These are phyloP conservation scores for Aleadryas rufinucha DNA, from an alignment of 2,113 vertebrate species.

Conservation along the genomic window DNA sequence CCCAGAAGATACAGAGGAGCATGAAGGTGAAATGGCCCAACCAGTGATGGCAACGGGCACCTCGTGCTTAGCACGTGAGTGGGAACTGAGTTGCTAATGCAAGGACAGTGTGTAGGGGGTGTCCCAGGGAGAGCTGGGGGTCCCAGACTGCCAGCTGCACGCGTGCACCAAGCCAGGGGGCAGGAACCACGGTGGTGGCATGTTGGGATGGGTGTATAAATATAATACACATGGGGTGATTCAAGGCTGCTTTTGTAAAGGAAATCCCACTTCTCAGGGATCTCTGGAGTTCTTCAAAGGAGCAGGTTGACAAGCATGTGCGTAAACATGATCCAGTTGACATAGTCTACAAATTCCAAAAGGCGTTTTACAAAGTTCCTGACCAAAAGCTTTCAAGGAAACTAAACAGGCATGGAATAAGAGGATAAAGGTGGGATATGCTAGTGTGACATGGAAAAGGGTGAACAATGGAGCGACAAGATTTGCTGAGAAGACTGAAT, in stretches of 20 bases:
- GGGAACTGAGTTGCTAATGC: neutral
- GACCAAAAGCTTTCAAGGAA: slow-evolving; percentile 14
- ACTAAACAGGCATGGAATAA: neutral
- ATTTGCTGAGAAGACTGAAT: neutral
- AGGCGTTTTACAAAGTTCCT: neutral
- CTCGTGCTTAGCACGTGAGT: neutral
- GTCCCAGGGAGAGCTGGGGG: neutral
- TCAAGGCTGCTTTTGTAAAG: neutral
- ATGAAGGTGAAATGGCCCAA: neutral
- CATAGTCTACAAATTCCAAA: neutral
- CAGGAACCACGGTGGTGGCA: neutral
- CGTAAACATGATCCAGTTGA: neutral
- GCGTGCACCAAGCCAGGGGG: neutral
- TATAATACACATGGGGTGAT: neutral
- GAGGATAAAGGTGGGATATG: slow-evolving; percentile 24
- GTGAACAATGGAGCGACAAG: neutral
- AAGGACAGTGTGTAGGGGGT: rapidly evolving
- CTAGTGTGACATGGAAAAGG: neutral
- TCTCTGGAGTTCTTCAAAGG: neutral
- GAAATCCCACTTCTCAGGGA: neutral
- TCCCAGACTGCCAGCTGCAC: neutral
- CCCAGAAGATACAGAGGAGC: neutral
- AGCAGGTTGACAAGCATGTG: neutral
- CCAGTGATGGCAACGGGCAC: too few relatives aligned
- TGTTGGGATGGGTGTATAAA: neutral